Conservation (phyloP, 2,113 vertebrate genomes). For the Tursiops truncatus region DNA sequence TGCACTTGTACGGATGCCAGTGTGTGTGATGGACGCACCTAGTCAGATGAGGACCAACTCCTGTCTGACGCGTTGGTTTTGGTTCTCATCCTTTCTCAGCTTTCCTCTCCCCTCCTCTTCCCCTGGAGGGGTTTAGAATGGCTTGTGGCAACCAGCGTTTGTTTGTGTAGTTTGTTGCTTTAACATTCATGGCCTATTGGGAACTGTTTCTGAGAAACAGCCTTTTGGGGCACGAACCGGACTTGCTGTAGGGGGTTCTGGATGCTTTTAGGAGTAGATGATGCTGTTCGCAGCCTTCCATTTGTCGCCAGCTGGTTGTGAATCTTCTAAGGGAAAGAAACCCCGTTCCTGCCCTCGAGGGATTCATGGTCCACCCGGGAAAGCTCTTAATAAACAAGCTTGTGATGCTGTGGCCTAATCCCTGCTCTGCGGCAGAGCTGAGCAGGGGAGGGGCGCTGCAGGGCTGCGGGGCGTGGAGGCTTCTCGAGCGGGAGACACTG, state of each 20-base stretch:
- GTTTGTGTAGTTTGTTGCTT: not conserved
- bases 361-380: not conserved
- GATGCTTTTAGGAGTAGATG: not conserved
- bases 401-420: rapidly evolving
- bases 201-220: not conserved
- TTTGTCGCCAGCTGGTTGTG: not conserved
- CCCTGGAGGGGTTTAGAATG: not conserved
- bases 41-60: not conserved
- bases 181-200: not conserved
- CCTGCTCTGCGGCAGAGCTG: not conserved
- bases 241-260: not conserved
- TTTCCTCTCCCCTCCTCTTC: not conserved
- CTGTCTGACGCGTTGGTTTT: not conserved
- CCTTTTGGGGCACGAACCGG: not conserved
- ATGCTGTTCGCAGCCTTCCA: not conserved
- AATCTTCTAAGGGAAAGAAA: not conserved
- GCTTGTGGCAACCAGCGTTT: not conserved
- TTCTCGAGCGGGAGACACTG: not conserved
- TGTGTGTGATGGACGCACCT: not conserved
- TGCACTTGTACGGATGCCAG: not conserved
- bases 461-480: not conserved
- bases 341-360: not conserved
- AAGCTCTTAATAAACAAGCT: no score
- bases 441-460: rapidly evolving
- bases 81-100: not conserved